Evolutionary conservation across 1,140 invertebrate genomes (phyloP), one percentile per base, ranked within the genome.

Genomic region (Chionoecetes opilio): DNA sequence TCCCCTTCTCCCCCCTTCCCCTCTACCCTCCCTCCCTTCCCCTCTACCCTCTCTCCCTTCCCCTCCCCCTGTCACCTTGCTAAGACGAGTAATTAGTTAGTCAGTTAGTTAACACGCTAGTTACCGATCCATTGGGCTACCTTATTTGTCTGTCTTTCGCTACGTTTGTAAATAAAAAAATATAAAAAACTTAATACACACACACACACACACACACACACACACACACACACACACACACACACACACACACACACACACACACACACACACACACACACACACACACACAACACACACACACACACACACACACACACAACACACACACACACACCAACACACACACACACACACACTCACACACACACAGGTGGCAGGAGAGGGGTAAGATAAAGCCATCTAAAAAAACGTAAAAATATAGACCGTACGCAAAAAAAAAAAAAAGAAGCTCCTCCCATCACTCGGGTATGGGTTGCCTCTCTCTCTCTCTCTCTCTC

Each of bases 161-260:
- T 17, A 2, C n/a, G 63, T 75, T n/a, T 75, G 63, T 75, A 5
- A 5, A 26, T 75, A 21, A 75, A 75, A 75, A n/a, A n/a, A 6
- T 75, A 2, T 26, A n/a, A n/a, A 46, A 46, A 46, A 46, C 5
- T 8, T 75, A 11, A 21, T 75, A 75, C 63, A 75, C n/a, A 26
- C n/a, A 87, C 26, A 87, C 26, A 34, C 37, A 38, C 14, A 87
- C 26, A 87, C 37, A 34, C 26, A 87, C 37, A 87, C 37, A 87
- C 37, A 87, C 21, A 34, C n/a, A 87, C 37, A 87, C 37, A 87
- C 37, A 87, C 37, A 87, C 37, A 87, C 37, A 87, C 37, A 87
- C 37, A 87, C 37, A 87, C 37, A 87, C 37, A 87, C 37, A 87
- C 37, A 87, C 37, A 87, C 37, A 87, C 37, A 87, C 37, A 87